Base-by-base conservation (phyloP, 2,888 invertebrate species). In the Odontothrips loti region DNA sequence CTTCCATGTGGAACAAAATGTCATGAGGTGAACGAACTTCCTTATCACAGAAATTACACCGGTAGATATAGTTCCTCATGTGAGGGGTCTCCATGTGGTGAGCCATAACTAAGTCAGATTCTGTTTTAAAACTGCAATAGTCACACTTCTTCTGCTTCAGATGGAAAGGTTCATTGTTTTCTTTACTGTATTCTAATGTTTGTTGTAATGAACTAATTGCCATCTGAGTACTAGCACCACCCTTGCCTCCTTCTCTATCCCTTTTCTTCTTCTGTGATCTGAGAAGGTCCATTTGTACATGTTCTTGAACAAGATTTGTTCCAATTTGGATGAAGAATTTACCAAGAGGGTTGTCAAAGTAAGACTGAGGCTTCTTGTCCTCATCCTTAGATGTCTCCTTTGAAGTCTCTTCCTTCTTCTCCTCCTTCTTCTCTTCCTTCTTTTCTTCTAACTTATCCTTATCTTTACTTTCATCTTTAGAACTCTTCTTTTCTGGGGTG, bases 271-370 rank as follows among this genome's bases (percentile, higher is more conserved):
- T 94, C 86, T 97, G 96, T 85, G 95, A 93, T 84, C 94, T 93
- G 81, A 97, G 89, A 82, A 97, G 89, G 89, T 98, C 98, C n/a
- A 93, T 92, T 89, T 98, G 97, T 29, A 98, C 97, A 87, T 93
- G 94, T 87, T 98, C 97, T 87, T 96, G 96, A 2, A 96, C 97
- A 83, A 96, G 90, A 86, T 95, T 96, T 82, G 95, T 91, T 48
- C 98, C 98, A 84, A 98, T 95, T 86, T 96, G 95, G 88, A 95
- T 94, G 86, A 97, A 94, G 87, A 97, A 96, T 87, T 95, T 95
- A 11, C 97, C 96, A 81, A 96, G 88, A 0, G 96, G 93, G 87
- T 94, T 93, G 84, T 95, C 95, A 87, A 96, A 96, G 86, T 95
- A 96, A 83, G 92, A 80, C 27, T 34, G 29, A 27, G 81, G n/a